phyloP scores from a whole-genome alignment of 2,888 invertebrate species.

The Xanthia togata region DNA sequence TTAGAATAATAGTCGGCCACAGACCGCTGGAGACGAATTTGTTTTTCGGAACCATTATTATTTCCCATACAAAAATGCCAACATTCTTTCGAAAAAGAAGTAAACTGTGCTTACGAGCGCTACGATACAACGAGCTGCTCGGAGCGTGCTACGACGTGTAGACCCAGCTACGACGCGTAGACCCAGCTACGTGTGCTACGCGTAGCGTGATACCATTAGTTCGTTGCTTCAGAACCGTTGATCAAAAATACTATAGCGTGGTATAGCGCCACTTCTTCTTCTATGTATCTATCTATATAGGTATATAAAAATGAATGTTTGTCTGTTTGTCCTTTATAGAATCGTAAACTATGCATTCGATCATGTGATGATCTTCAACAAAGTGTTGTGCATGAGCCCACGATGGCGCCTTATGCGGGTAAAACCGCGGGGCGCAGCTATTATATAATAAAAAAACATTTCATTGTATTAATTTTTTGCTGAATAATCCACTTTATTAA shows the following conservation, averaged over 20 bases:
- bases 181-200: conserved; percentile 23
- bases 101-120: neutral
- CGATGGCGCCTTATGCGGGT: too few species aligned
- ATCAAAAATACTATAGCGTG: neutral
- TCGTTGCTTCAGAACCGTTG: neutral
- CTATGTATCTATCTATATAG: too few species aligned
- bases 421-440: too few species aligned
- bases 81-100: neutral
- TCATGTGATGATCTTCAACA: too few species aligned
- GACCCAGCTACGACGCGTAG: conserved; percentile 20
- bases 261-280: neutral
- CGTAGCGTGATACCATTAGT: neutral
- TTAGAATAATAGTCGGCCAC: too few species aligned
- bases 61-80: neutral
- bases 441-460: neutral
- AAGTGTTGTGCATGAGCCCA: too few species aligned
- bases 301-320: too few species aligned
- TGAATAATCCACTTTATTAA: neutral
- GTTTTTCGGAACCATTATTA: too few species aligned
- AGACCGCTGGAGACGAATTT: too few species aligned
- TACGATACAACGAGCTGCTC: conserved; percentile 12
- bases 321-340: too few species aligned
- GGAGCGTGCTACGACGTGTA: conserved; percentile 28
- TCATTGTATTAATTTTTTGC: neutral
- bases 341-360: too few species aligned